phyloP scores from a whole-genome alignment of 2,113 vertebrate genomes.

The Bufo bufo region DNA sequence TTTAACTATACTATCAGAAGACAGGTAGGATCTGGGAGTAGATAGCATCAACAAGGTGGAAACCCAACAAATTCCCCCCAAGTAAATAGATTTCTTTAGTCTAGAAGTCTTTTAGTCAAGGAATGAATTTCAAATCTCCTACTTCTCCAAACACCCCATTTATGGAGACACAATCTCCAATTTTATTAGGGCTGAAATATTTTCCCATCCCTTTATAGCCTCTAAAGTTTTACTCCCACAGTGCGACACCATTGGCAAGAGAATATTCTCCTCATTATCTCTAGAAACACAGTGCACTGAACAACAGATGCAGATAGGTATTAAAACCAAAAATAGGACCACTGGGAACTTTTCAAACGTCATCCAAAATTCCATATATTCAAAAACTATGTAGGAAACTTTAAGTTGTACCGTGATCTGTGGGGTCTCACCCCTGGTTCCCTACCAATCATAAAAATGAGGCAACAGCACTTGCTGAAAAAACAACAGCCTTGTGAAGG shows the following conservation, averaged over 20 bases:
- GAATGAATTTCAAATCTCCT: background rate
- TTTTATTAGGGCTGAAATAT: background rate
- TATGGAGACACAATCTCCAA: background rate
- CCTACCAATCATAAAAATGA: too few relatives aligned
- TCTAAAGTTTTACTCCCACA: background rate
- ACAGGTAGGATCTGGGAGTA: too few relatives aligned
- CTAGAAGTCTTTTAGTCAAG: too few relatives aligned
- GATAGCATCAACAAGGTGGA: too few relatives aligned
- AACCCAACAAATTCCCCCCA: too few relatives aligned
- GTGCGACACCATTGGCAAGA: background rate
- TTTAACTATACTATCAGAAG: too few relatives aligned
- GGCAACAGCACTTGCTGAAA: too few relatives aligned
- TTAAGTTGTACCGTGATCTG: too few relatives aligned
- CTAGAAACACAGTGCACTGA: background rate
- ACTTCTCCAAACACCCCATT: background rate
- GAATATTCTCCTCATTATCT: background rate
- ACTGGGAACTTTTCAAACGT: background rate
- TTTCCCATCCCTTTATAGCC: slow-evolving; percentile 2
- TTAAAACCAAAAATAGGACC: background rate
- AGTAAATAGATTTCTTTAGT: too few relatives aligned
- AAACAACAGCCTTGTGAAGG: too few relatives aligned
- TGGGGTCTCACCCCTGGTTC: too few relatives aligned
- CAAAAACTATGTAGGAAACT: background rate
- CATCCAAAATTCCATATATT: background rate
- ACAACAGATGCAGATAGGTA: background rate